phyloP scores from a whole-genome alignment of 2,888 invertebrate species.

The Stenotaenia linearis region DNA sequence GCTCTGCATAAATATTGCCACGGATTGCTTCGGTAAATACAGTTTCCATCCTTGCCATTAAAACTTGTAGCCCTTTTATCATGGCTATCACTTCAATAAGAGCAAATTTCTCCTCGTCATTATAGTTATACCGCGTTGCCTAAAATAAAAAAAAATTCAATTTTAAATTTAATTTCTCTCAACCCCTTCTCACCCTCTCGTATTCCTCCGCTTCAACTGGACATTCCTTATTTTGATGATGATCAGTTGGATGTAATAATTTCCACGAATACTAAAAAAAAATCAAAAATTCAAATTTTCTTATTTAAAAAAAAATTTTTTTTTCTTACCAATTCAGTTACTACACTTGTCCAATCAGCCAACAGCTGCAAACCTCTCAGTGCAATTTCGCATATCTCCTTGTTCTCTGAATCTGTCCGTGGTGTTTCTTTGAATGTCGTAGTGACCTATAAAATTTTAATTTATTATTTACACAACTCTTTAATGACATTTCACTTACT shows the following conservation, averaged over 20 bases:
- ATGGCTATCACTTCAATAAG: conserved; percentile 97
- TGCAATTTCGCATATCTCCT: conserved; percentile 82
- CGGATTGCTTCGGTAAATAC: conserved; percentile 88
- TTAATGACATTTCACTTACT: conserved; percentile 42
- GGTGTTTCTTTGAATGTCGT: conserved; percentile 85
- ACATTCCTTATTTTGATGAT: conserved; percentile 88
- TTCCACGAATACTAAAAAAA: conserved; percentile 80
- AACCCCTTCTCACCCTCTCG: conserved; percentile 63
- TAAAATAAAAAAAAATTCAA: conserved; percentile 45
- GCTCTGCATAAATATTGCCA: conserved; percentile 86
- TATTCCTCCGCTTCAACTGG: conserved; percentile 97
- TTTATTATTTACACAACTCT: background rate
- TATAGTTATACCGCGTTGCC: conserved; percentile 96
- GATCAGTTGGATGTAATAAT: conserved; percentile 93
- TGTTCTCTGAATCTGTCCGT: conserved; percentile 84
- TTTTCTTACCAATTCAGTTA: conserved; percentile 67
- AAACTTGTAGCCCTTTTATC: conserved; percentile 95
- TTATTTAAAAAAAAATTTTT: background rate
- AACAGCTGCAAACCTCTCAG: conserved; percentile 85
- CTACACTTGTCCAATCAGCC: conserved; percentile 94
- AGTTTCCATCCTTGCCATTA: conserved; percentile 96
- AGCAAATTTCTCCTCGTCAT: conserved; percentile 93
- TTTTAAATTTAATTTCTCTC: background rate
- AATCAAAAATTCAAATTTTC: background rate
- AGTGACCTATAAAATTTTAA: conserved; percentile 58